Evolutionary conservation across 1,140 invertebrate species (phyloP).

Genomic region (Megalonaias nervosa): DNA sequence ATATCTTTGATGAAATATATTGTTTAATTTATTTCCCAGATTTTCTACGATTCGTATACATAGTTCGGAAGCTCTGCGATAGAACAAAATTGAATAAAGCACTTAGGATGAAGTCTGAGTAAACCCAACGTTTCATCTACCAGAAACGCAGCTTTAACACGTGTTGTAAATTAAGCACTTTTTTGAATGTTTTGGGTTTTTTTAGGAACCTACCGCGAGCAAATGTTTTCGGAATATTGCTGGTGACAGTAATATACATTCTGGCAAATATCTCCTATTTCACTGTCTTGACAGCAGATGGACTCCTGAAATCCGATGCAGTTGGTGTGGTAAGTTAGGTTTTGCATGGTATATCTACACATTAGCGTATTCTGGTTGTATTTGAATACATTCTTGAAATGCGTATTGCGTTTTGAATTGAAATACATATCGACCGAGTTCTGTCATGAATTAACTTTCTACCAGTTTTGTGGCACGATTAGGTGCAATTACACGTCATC

Average conservation of each 20-base stretch:
- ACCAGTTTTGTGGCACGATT: no score
- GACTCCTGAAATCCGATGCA: constrained; percentile 91
- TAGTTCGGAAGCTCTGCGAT: no score
- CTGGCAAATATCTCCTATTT: constrained; percentile 97
- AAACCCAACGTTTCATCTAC: not conserved
- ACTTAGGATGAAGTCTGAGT: not conserved
- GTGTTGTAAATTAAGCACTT: not conserved
- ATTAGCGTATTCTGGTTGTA: no score
- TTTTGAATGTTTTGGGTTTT: constrained; percentile 26
- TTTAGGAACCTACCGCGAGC: constrained; percentile 93
- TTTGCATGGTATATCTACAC: constrained; percentile 9
- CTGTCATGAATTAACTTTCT: no score
- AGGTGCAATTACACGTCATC: no score
- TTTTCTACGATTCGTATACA: no score
- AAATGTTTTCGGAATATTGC: constrained; percentile 91
- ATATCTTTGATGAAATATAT: no score
- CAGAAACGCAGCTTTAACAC: not conserved
- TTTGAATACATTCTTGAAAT: not conserved
- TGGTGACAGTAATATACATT: constrained; percentile 95
- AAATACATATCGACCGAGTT: not conserved
- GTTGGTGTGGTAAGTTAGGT: constrained; percentile 86
- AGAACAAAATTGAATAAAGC: not conserved
- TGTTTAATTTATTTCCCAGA: no score
- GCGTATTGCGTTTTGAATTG: not conserved
- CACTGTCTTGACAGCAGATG: constrained; percentile 86